Evolutionary conservation across 2,797 vertebrate genomes (phyloP).

Genomic region (Coendou prehensilis): DNA sequence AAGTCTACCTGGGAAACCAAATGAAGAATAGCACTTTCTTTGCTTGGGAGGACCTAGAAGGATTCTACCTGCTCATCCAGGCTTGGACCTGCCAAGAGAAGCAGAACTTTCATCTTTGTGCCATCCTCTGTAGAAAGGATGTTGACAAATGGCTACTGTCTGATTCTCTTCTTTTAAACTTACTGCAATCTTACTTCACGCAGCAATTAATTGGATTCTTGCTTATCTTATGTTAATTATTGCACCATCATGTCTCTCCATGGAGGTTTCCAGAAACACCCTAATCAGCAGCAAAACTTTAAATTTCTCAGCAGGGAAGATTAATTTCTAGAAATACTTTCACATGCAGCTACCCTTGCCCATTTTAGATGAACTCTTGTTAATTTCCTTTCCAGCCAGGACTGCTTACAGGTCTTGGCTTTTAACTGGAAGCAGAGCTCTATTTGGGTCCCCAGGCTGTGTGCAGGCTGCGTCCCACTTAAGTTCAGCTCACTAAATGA

Average conservation of each 20-base stretch:
- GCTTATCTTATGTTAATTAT: slow-evolving; percentile 39
- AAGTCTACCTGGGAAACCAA: not conserved
- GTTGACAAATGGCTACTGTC: not conserved
- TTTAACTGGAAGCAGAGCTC: not conserved
- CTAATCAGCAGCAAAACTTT: not conserved
- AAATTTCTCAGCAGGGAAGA: slow-evolving; percentile 30
- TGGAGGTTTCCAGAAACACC: slow-evolving; percentile 17
- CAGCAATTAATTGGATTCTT: slow-evolving; percentile 26
- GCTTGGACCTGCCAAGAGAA: not conserved
- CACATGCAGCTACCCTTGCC: not conserved
- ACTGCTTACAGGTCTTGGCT: not conserved
- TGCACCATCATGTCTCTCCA: not conserved
- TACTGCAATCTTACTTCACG: not conserved
- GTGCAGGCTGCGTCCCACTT: not conserved
- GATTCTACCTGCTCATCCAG: no score
- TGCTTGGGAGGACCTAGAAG: not conserved
- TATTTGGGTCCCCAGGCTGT: not conserved
- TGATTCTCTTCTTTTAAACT: slow-evolving; percentile 5
- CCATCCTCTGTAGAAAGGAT: not conserved
- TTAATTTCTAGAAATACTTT: slow-evolving; percentile 48
- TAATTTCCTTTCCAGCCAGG: slow-evolving; percentile 14
- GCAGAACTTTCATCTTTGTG: not conserved
- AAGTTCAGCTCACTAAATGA: slow-evolving; percentile 69
- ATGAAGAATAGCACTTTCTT: not conserved
- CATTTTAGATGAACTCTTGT: not conserved